Evolutionary conservation across 64 coral and sea anemone genomes (phyloP).

Genomic region (Porites australiensis): DNA sequence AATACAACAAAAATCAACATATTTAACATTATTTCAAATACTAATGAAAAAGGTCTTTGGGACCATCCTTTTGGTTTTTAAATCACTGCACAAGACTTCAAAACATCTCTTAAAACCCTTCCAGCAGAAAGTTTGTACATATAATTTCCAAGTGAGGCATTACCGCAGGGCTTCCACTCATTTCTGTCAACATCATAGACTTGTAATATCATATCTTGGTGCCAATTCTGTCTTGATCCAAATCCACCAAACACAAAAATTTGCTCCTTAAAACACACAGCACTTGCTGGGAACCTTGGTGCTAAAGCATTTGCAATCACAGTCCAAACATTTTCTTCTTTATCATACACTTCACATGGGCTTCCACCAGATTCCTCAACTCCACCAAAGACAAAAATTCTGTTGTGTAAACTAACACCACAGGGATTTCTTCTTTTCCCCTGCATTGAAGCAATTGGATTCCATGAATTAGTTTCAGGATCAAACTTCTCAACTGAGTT

Average conservation of each 20-base stretch:
- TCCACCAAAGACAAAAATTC: conserved; percentile 68
- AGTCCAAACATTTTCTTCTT: not conserved
- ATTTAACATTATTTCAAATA: too few relatives aligned
- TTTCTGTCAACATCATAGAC: not conserved
- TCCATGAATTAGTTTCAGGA: conserved; percentile 53
- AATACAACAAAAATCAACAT: too few relatives aligned
- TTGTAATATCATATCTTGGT: not conserved
- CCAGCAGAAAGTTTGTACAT: not conserved
- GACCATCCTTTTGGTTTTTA: too few relatives aligned
- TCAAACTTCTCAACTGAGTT: conserved; percentile 62
- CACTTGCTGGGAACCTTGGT: not conserved
- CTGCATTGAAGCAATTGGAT: conserved; percentile 19
- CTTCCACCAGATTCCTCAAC: conserved; percentile 2
- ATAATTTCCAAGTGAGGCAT: not conserved
- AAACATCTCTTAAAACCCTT: not conserved
- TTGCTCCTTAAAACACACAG: not conserved
- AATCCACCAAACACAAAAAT: conserved; percentile 58
- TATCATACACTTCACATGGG: conserved; percentile 64
- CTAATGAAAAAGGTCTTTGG: too few relatives aligned
- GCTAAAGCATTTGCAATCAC: not conserved
- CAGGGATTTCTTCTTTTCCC: conserved; percentile 29
- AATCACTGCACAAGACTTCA: not conserved
- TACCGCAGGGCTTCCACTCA: not conserved
- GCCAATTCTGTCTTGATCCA: not conserved
- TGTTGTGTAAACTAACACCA: conserved; percentile 43